Evolutionary conservation across 2,113 vertebrate species (phyloP), one percentile per base, ranked within the genome.

Genomic region (Nibea coibor): DNA sequence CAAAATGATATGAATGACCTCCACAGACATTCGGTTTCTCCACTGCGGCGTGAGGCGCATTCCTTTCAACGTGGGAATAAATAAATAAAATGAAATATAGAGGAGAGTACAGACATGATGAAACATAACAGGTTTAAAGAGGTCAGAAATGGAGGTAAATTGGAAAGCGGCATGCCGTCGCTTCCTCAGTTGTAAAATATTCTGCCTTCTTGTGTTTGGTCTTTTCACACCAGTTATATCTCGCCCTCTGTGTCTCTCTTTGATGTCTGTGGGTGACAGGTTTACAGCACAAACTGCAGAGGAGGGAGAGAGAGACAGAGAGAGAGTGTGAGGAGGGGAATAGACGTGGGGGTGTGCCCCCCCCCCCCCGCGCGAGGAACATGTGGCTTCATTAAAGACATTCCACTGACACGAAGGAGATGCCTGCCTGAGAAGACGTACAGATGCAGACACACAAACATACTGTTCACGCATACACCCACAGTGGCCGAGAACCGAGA

Each of bases 191-290:
- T 53, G 63, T 83, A 77, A 84, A 81, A 83, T 81, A 81, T 66
- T 80, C 79, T 82, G 72, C 56, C 75, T 66, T 75, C 50, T 45
- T 70, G 67, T 78, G 69, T 76, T 82, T 77, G 61, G 63, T 81
- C 80, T 80, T 84, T 89, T 84, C 83, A 82, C 42, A 89, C 31
- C 80, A 63, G 72, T 87, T 85, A 85, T 74, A 80, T 73, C 57
- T 77, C 53, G n/a, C 77, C 75, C 83, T 80, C 63, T 82, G 75
- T 80, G 64, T 87, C 72, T 81, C 64, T 72, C 88, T 87, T 89
- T 93, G 90, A 91, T 90, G 83, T 88, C 59, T 77, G 72, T 24
- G 69, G 83, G 54, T 86, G 85, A 92, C 81, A 65, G 77, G 53
- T 88, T 87, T 89, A 62, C 43, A 72, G 80, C 26, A 8, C 31